These are phyloP conservation scores for Lagorchestes hirsutus DNA, from an alignment of 2,797 vertebrate species.

Conservation along the genomic window DNA sequence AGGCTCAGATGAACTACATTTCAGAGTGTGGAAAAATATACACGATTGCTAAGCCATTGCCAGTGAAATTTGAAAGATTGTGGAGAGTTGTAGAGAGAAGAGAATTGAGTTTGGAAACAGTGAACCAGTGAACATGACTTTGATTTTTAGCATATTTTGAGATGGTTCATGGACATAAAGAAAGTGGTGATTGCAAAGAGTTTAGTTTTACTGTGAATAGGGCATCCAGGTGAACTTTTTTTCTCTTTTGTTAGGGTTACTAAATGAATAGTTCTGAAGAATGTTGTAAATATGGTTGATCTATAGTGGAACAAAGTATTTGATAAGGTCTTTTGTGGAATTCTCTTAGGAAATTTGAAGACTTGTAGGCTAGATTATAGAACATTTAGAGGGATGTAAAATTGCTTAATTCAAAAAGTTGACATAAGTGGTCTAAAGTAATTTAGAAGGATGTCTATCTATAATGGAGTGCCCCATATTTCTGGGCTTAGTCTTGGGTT, in stretches of 20 bases:
- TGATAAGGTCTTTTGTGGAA: neutral
- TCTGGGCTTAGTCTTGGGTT: neutral
- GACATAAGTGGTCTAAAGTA: neutral
- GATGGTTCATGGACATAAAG: neutral
- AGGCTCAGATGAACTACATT: neutral
- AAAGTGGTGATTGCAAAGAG: neutral
- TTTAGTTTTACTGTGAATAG: neutral
- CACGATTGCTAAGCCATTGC: neutral
- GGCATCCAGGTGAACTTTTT: neutral
- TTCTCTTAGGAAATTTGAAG: neutral
- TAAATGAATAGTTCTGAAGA: neutral
- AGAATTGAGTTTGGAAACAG: neutral
- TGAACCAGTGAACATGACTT: neutral
- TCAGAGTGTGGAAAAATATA: neutral
- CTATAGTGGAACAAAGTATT: neutral
- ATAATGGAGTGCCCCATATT: neutral
- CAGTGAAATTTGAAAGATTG: neutral
- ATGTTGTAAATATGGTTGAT: neutral
- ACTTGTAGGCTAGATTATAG: neutral
- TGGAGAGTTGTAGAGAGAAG: neutral
- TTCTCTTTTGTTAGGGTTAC: neutral
- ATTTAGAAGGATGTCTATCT: neutral
- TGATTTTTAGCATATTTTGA: neutral
- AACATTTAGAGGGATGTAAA: neutral
- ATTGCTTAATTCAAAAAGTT: neutral